A percentile compares a stretch with the other conserved stretches of the same genome.
Conservation (phyloP, 2,113 vertebrate genomes). For the Paralichthys olivaceus region DNA sequence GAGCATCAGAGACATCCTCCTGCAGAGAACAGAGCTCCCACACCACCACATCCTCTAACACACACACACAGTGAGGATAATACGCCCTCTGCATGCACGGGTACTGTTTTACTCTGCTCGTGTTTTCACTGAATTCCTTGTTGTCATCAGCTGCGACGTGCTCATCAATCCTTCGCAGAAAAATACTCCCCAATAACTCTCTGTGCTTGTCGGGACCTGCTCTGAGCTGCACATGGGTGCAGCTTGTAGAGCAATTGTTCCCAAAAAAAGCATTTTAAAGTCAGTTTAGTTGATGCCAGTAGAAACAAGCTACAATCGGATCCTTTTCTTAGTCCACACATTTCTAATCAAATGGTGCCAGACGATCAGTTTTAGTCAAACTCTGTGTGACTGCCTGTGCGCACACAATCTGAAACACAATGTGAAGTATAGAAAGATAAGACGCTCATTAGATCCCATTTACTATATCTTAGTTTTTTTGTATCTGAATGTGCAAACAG, state of each 20-base stretch:
- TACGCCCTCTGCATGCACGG: not conserved
- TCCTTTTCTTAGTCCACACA: slow-evolving; percentile 8
- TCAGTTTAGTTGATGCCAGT: not conserved
- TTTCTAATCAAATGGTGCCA: slow-evolving; percentile 45
- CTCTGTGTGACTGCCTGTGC: slow-evolving; percentile 22
- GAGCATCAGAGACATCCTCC: slow-evolving; percentile 34
- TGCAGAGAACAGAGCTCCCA: slow-evolving; percentile 27
- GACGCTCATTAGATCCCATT: slow-evolving; percentile 28
- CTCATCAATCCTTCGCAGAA: slow-evolving; percentile 8
- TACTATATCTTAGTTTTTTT: slow-evolving; percentile 22
- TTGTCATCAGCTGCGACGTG: slow-evolving; percentile 24
- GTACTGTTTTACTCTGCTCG: slow-evolving; percentile 20
- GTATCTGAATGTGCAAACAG: slow-evolving; percentile 23
- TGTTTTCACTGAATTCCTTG: slow-evolving; percentile 34
- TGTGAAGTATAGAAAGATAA: slow-evolving; percentile 29
- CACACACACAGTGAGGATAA: slow-evolving; percentile 12
- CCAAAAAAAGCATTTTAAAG: slow-evolving; percentile 16
- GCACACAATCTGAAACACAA: slow-evolving; percentile 22
- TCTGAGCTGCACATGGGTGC: not conserved
- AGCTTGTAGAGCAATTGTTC: not conserved
- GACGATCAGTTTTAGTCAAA: slow-evolving; percentile 44
- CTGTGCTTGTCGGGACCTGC: slow-evolving; percentile 51
- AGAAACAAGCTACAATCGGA: not conserved
- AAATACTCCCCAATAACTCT: not conserved
- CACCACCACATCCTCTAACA: slow-evolving; percentile 17